Conservation (phyloP, 2,888 invertebrate species). For the Lasius fuliginosus region DNA sequence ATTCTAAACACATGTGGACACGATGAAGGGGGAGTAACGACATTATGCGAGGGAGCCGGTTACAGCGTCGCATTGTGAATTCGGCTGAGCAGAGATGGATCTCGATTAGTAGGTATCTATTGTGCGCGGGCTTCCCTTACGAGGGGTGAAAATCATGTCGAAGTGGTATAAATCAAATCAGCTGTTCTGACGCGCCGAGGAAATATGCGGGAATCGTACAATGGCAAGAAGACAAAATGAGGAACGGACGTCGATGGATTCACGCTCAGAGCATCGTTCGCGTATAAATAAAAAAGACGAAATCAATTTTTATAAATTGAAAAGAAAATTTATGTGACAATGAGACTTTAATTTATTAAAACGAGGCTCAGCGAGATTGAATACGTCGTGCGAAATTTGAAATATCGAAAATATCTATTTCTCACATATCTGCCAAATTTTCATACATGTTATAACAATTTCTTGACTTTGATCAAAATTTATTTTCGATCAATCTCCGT, state of each 20-base stretch:
- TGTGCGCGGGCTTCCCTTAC: not conserved
- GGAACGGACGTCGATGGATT: not conserved
- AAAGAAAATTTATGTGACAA: not conserved
- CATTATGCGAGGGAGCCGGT: not conserved
- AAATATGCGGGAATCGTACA: not conserved
- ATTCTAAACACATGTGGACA: slow-evolving; percentile 22
- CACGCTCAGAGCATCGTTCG: not conserved
- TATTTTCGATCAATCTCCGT: not conserved
- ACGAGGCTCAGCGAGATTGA: not conserved
- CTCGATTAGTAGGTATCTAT: slow-evolving; percentile 30
- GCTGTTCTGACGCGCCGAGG: not conserved
- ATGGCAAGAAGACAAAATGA: not conserved
- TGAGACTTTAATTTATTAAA: not conserved
- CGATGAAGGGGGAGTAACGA: not conserved
- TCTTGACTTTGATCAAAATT: not conserved
- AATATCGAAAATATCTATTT: not conserved
- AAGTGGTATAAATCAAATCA: slow-evolving; percentile 50
- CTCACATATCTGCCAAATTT: not conserved
- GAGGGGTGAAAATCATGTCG: slow-evolving; percentile 13
- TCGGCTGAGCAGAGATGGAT: not conserved
- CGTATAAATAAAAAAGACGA: not conserved
- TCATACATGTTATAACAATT: not conserved
- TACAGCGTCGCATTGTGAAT: slow-evolving; percentile 7
- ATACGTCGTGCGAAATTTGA: not conserved
- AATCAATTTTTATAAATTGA: not conserved